Percentiles rank a stretch among this genome's conserved stretches.
Conservation (phyloP, 1,140 invertebrate species). For the Prorops nasuta region DNA sequence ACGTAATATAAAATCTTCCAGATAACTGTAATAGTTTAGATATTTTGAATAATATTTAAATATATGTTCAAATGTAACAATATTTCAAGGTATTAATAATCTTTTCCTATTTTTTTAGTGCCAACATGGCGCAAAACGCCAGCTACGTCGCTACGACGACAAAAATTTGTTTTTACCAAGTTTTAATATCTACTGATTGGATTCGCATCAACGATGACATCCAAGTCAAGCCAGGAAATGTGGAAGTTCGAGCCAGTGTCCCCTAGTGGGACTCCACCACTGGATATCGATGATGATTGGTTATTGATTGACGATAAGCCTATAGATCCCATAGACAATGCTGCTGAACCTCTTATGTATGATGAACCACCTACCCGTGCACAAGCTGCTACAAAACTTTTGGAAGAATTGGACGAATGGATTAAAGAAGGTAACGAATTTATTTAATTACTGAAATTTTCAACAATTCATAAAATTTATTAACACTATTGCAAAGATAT, state of each 20-base stretch:
- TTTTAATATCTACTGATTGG: slow-evolving; percentile 32
- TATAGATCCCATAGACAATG: slow-evolving; percentile 28
- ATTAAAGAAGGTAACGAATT: slow-evolving; percentile 50
- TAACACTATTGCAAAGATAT: too few species aligned
- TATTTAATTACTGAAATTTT: slow-evolving; percentile 2
- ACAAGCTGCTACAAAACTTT: slow-evolving; percentile 44
- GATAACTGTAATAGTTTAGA: not conserved
- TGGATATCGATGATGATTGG: slow-evolving; percentile 40
- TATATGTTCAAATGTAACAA: not conserved
- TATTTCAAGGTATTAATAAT: not conserved
- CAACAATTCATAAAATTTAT: too few species aligned
- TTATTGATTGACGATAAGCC: slow-evolving; percentile 35
- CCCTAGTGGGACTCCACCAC: slow-evolving; percentile 38
- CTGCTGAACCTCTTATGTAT: slow-evolving; percentile 22
- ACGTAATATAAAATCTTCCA: not conserved
- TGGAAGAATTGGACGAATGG: slow-evolving; percentile 49
- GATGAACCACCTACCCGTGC: slow-evolving; percentile 40
- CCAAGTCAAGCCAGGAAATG: slow-evolving; percentile 40
- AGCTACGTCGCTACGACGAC: slow-evolving; percentile 45
- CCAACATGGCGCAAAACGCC: slow-evolving; percentile 44
- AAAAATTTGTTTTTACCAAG: slow-evolving; percentile 38
- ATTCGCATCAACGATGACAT: slow-evolving; percentile 33
- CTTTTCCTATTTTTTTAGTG: slow-evolving; percentile 30
- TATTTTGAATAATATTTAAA: not conserved
- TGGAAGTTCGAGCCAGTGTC: slow-evolving; percentile 55